phyloP scores from a whole-genome alignment of 2,888 invertebrate genomes.

The Stenotaenia linearis region DNA sequence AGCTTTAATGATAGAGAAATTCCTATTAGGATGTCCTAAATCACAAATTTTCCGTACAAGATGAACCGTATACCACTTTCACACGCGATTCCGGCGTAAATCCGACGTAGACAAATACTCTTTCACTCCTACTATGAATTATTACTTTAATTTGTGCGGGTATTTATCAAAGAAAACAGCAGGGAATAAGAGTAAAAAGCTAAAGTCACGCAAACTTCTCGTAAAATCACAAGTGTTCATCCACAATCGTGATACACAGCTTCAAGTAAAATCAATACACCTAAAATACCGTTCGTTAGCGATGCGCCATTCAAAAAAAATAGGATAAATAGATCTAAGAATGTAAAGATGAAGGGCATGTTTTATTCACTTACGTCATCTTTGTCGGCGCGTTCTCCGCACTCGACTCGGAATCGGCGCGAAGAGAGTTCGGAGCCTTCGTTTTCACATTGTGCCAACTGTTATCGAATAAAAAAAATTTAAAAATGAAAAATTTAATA shows the following conservation, averaged over 20 bases:
- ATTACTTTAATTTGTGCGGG: background rate
- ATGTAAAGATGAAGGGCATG: background rate
- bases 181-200: background rate
- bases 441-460: slow-evolving; percentile 36
- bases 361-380: slow-evolving; percentile 35
- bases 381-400: slow-evolving; percentile 36
- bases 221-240: background rate
- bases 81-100: background rate
- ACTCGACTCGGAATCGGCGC: slow-evolving; percentile 36
- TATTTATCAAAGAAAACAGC: slow-evolving; percentile 6
- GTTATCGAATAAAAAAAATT: slow-evolving; percentile 15
- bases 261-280: background rate
- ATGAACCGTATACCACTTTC: background rate
- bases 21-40: background rate
- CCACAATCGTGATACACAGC: background rate
- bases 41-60: background rate
- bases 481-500: background rate
- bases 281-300: background rate
- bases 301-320: background rate
- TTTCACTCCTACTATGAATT: background rate
- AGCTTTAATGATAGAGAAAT: background rate
- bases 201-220: background rate
- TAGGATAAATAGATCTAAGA: background rate
- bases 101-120: background rate
- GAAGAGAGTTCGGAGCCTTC: slow-evolving; percentile 34